A percentile compares a stretch with the other conserved stretches of the same genome.
Evolutionary conservation across 2,888 invertebrate species (phyloP).

Genomic region (Stenchaetothrips biformis): DNA sequence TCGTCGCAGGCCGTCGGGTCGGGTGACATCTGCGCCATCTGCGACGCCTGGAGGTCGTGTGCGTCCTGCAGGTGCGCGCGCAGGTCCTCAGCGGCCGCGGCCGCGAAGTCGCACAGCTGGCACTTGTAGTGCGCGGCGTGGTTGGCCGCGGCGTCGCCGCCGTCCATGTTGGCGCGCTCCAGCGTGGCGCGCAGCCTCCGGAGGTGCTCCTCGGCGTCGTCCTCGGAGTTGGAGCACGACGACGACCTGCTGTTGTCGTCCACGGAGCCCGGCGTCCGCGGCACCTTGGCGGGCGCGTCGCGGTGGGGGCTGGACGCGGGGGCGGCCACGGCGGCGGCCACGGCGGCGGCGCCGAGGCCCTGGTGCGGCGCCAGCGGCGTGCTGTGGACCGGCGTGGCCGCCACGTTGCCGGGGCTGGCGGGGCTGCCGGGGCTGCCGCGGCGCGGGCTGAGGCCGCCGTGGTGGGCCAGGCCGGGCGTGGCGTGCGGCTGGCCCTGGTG

Average conservation of each 20-base stretch:
- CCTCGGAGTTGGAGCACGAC: conserved; percentile 28
- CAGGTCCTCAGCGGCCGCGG: conserved; percentile 51
- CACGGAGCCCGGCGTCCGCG: conserved; percentile 14
- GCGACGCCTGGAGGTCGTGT: conserved; percentile 43
- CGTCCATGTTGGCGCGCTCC: conserved; percentile 39
- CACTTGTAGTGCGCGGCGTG: conserved; percentile 54
- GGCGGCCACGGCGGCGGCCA: not conserved
- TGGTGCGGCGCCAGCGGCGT: conserved; percentile 29
- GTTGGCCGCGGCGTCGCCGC: conserved; percentile 48
- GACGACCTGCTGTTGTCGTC: conserved; percentile 29
- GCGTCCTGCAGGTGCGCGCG: conserved; percentile 49
- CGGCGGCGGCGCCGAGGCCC: conserved; percentile 26
- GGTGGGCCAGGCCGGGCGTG: not conserved
- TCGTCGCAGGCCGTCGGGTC: not conserved
- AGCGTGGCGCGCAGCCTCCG: conserved; percentile 44
- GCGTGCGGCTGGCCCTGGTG: not conserved
- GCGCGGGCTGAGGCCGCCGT: conserved; percentile 5
- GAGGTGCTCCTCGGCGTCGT: conserved; percentile 42
- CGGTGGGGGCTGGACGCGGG: conserved; percentile 21
- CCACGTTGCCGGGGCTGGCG: not conserved
- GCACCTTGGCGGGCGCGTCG: conserved; percentile 21
- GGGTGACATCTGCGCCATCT: conserved; percentile 18
- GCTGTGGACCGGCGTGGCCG: conserved; percentile 17
- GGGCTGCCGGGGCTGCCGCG: not conserved
- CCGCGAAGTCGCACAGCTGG: conserved; percentile 52